Conservation (phyloP, 2,113 vertebrate species). For the Beaufortia kweichowensis region DNA sequence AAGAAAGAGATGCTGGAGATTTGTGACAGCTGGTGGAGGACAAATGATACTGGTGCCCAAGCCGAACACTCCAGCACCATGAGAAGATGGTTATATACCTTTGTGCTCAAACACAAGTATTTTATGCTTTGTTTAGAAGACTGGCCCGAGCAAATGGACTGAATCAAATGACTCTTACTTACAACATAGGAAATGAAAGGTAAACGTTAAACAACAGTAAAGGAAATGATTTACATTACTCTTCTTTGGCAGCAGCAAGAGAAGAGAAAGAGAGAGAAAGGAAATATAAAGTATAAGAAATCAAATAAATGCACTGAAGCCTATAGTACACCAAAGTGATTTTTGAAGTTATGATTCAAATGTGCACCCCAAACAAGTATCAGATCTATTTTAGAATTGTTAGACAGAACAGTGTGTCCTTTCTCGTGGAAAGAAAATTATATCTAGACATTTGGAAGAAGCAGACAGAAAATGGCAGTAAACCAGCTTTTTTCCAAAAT, state of each 20-base stretch:
- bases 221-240: conserved; percentile 55
- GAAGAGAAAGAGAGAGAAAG: conserved; percentile 8
- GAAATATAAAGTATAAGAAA: not conserved
- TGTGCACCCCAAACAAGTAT: conserved; percentile 19
- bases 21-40: conserved; percentile 64
- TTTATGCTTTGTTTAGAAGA: conserved; percentile 19
- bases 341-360: conserved; percentile 38
- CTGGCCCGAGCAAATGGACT: conserved; percentile 2
- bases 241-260: conserved; percentile 54
- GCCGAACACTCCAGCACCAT: conserved; percentile 14
- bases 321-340: conserved; percentile 31
- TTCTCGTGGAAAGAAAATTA: conserved; percentile 30
- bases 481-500: conserved; percentile 4
- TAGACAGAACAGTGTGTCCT: conserved; percentile 9
- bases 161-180: not conserved
- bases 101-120: conserved; percentile 4
- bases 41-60: conserved; percentile 40
- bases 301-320: not conserved
- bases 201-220: conserved; percentile 27
- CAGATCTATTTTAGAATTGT: conserved; percentile 21
- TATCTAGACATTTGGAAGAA: conserved; percentile 5
- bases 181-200: not conserved
- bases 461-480: conserved; percentile 26
- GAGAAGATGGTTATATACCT: conserved; percentile 18
- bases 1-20: conserved; percentile 63